Evolutionary conservation across 1,140 invertebrate species (phyloP).

Genomic region (Magallana ariakensis): DNA sequence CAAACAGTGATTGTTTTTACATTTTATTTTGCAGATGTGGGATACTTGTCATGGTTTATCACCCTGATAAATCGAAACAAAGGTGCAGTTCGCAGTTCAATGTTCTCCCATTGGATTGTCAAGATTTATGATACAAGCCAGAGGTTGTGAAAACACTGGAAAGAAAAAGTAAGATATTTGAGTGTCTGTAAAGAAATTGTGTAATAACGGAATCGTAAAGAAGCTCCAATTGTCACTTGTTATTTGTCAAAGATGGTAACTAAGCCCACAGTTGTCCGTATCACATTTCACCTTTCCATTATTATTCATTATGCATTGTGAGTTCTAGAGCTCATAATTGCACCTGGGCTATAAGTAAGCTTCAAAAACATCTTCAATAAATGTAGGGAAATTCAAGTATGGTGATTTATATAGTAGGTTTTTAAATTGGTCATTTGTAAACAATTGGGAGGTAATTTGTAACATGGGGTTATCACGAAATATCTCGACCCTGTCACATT

Average conservation of each 20-base stretch:
- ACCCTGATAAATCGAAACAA: no score
- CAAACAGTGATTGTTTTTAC: no score
- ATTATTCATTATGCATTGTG: not conserved
- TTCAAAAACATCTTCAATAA: not conserved
- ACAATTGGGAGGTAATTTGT: conserved; percentile 31
- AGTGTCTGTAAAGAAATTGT: no score
- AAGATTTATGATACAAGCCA: no score
- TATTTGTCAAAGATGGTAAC: not conserved
- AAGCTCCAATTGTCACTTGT: not conserved
- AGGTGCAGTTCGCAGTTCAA: no score
- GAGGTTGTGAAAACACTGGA: no score
- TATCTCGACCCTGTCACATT: conserved; percentile 31
- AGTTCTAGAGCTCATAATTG: not conserved
- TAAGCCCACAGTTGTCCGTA: not conserved
- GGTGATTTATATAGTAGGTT: not conserved
- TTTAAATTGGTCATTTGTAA: conserved; percentile 18
- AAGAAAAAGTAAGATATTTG: no score
- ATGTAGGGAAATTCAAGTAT: not conserved
- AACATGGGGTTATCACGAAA: not conserved
- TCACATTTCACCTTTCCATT: conserved; percentile 5
- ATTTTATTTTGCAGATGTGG: no score
- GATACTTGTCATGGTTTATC: no score
- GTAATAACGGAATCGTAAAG: not conserved
- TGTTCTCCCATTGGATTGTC: no score
- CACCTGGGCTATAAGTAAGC: not conserved